A percentile compares a stretch with the other conserved stretches of the same genome.
phyloP scores from a whole-genome alignment of 2,113 vertebrate genomes.

The Tenebrosternarchus preto region DNA sequence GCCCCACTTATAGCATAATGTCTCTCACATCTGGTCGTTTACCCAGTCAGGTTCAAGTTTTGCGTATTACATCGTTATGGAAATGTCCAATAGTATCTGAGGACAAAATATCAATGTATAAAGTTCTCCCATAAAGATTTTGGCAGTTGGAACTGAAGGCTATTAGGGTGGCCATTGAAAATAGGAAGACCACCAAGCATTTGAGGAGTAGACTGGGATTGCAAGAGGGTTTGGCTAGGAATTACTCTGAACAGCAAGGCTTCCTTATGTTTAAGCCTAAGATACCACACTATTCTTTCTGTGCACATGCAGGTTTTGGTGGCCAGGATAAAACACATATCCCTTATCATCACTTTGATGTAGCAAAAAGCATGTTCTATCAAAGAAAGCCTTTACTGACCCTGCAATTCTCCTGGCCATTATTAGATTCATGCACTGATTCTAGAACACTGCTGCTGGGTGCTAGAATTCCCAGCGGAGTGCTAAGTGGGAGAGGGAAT shows the following conservation, averaged over 20 bases:
- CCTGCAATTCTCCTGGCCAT: slow-evolving; percentile 11
- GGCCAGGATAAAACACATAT: neutral
- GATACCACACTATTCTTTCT: neutral
- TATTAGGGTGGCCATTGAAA: neutral
- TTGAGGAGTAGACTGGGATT: too few species aligned
- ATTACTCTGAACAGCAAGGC: neutral
- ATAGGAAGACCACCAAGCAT: neutral
- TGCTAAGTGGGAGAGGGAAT: slow-evolving; percentile 60
- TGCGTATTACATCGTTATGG: neutral
- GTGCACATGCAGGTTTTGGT: neutral
- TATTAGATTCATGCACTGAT: slow-evolving; percentile 35
- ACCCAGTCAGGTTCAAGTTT: neutral
- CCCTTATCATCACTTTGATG: slow-evolving; percentile 1
- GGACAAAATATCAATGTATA: neutral
- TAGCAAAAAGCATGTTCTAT: neutral
- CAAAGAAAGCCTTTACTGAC: neutral
- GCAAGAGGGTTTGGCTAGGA: neutral
- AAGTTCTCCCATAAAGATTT: neutral
- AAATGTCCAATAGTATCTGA: slow-evolving; percentile 3
- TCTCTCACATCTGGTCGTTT: neutral
- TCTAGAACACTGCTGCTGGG: slow-evolving; percentile 53
- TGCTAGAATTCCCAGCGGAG: slow-evolving; percentile 64
- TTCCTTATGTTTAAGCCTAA: neutral
- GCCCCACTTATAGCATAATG: too few species aligned
- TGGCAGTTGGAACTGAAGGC: too few species aligned